Evolutionary conservation across 2,888 invertebrate species (phyloP), one percentile per base, ranked within the genome.

Genomic region (Lithophane ornitopus): DNA sequence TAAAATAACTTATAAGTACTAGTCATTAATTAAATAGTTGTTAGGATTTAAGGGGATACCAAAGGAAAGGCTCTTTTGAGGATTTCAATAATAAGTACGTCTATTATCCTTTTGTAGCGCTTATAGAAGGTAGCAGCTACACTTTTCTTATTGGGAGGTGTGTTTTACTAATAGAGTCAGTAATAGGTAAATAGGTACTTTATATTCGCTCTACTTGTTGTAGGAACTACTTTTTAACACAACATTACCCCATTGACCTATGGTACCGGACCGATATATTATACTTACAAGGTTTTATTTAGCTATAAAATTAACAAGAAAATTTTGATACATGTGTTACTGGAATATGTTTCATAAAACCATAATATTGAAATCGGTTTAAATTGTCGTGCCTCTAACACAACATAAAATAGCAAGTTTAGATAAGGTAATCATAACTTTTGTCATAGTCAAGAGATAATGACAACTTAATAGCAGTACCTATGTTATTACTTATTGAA

Each of bases 251-350:
- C 44, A 65, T 46, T 70, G n/a, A 41, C 52, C 70, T 58, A 49
- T 69, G 19, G 14, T 39, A 62, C 26, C 7, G 26, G 16, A 26
- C 34, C 26, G 9, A 56, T 39, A 62, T 62, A 11, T 63, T 26
- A 54, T 41, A n/a, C n/a, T n/a, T n/a, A 70, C 16, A 70, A 74
- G 22, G 22, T 34, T 74, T 46, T 58, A 69, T 49, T 56, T 54
- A 56, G n/a, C n/a, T 56, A 62, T 69, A 66, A 77, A 61, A 76
- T 46, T 9, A 66, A 52, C 39, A 28, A 44, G 9, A 16, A 46
- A 6, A 39, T 39, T 11, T 70, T 4, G 3, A 26, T 46, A 34
- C n/a, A 44, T 26, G 49, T 22, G 39, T n/a, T 49, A 71, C 22
- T 16, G 14, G 26, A 46, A n/a, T n/a, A 54, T 76, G 54, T 49